Evolutionary conservation across 37 sponge, comb jelly and placozoan species (phyloP).

Genomic region (Corticium candelabrum): DNA sequence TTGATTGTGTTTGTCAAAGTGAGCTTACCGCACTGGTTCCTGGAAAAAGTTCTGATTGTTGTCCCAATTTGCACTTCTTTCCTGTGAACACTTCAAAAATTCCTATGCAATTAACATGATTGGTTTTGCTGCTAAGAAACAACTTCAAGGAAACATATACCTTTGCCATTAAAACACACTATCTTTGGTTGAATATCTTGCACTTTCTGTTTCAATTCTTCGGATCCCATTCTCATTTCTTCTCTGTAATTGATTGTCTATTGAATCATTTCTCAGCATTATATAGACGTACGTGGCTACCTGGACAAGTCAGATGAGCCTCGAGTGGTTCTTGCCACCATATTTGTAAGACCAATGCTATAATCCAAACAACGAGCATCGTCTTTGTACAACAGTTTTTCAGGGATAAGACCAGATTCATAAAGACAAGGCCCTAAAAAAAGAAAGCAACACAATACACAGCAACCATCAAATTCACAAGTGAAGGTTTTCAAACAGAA

Average conservation of each 20-base stretch:
- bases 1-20: no score
- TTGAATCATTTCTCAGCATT: neutral
- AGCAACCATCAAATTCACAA: slow-evolving; percentile 7
- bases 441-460: neutral
- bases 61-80: slow-evolving; percentile 57
- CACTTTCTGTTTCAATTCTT: slow-evolving; percentile 67
- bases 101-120: neutral
- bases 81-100: slow-evolving; percentile 79
- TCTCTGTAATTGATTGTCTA: slow-evolving; percentile 27
- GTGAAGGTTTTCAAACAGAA: slow-evolving; percentile 47
- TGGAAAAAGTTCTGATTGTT: slow-evolving; percentile 50
- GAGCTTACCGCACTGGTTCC: slow-evolving; percentile 66
- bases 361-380: slow-evolving; percentile 66
- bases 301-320: slow-evolving; percentile 64
- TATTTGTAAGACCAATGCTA: slow-evolving; percentile 87
- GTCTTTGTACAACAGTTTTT: slow-evolving; percentile 49
- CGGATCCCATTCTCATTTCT: slow-evolving; percentile 73
- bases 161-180: slow-evolving; percentile 89
- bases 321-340: slow-evolving; percentile 77
- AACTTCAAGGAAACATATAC: neutral
- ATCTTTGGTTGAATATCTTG: slow-evolving; percentile 63
- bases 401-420: slow-evolving; percentile 67
- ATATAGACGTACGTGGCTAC: slow-evolving; percentile 10
- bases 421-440: slow-evolving; percentile 73
- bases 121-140: neutral